Evolutionary conservation across 1,140 invertebrate species (phyloP), one percentile per base, ranked within the genome.

Genomic region (Choristoneura fumiferana): DNA sequence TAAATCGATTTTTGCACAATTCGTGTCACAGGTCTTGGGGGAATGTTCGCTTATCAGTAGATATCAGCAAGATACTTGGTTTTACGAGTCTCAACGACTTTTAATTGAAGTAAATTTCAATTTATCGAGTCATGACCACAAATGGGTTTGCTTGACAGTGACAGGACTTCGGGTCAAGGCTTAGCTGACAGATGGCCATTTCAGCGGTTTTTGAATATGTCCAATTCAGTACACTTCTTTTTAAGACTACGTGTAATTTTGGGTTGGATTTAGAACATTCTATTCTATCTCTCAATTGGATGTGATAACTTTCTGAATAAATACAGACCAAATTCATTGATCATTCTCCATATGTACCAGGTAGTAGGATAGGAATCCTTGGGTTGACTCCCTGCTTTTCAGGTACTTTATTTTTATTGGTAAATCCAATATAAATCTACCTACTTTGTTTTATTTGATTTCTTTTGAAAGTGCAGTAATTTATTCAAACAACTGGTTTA

Each of bases 1-100:
- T 73, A 70, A 82, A 88, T 88, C 83, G 85, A 88, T 87, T 84
- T 87, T 86, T 78, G 69, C 62, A 52, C 18, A 60, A 49, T 70
- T 56, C 65, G 56, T 54, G 59, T 38, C 52, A 64, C 38, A 57
- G 57, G 12, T 36, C 12, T 40, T 60, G 12, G 45, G 45, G 36
- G 60, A 54, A 56, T 70, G 58, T 8, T 39, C 37, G 57, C 35
- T 67, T 73, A 70, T 73, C 67, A 70, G 62, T 15, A 62, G 35
- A 55, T 45, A 56, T 40, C 22, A 60, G 9, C 57, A 53, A 62
- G 38, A 49, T 49, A 33, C 8, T 29, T 49, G 22, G 22, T 33
- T n/a, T n/a, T 49, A 18, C 18, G 6, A 6, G 43, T 49, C 52
- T 33, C 10, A 9, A 39, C 10, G 29, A 12, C 35, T 45, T 54